Percentiles rank a stretch among this genome's conserved stretches.
phyloP scores from a whole-genome alignment of 2,888 invertebrate species.

The Pseudococcus viburni region DNA sequence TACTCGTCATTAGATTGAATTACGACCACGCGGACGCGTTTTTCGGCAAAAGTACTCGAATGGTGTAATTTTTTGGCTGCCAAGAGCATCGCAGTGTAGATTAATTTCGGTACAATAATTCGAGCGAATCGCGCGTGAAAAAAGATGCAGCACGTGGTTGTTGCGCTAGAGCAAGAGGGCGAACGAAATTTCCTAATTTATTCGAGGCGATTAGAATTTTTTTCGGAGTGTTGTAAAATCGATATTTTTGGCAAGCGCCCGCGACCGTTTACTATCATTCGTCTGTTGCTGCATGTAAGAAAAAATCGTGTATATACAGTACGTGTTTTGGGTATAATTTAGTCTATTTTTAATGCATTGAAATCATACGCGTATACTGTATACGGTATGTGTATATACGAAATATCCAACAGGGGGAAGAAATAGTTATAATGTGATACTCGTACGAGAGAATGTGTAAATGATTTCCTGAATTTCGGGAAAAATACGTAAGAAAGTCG shows the following conservation, averaged over 20 bases:
- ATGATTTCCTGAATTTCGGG: neutral
- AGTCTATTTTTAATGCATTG: conserved; percentile 30
- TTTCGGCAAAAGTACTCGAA: neutral
- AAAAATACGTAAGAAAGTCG: neutral
- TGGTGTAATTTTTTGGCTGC: neutral
- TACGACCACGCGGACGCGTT: neutral
- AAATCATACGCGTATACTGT: neutral
- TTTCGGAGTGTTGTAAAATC: neutral
- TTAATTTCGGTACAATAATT: neutral
- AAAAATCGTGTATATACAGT: neutral
- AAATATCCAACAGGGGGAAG: neutral
- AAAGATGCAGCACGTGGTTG: neutral
- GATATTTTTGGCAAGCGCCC: conserved; percentile 24
- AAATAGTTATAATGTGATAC: neutral
- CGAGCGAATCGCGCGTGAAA: conserved; percentile 9
- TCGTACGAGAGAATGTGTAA: neutral
- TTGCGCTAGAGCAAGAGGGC: neutral
- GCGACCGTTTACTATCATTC: conserved; percentile 7
- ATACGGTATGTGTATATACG: neutral
- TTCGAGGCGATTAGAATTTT: conserved; percentile 15
- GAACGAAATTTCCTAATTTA: neutral
- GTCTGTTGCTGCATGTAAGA: neutral
- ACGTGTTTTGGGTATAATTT: conserved; percentile 21
- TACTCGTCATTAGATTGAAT: neutral
- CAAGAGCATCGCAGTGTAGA: neutral